A percentile compares a stretch with the other conserved stretches of the same genome.
Evolutionary conservation across 1,140 invertebrate species (phyloP).

Genomic region (Dendroctonus ponderosae): DNA sequence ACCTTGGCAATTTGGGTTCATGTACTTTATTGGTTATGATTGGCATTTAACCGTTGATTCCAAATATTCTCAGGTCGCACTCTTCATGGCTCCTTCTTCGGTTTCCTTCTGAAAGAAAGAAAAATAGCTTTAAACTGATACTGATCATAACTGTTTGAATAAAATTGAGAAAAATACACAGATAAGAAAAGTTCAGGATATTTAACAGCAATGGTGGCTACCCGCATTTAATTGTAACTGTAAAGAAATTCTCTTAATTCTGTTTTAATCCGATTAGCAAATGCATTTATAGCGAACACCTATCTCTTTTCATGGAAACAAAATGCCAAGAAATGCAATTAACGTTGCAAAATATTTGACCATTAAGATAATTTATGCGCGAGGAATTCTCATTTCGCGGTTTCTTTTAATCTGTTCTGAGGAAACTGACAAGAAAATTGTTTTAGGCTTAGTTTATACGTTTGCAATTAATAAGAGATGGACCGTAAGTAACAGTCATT

Average conservation of each 20-base stretch:
- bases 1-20: conserved; percentile 26
- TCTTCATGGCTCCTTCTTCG: no score
- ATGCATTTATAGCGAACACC: neutral
- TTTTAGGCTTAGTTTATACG: conserved; percentile 15
- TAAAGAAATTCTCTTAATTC: no score
- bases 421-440: conserved; percentile 10
- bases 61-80: neutral
- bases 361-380: conserved; percentile 22
- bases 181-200: no score
- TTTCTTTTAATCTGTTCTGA: conserved; percentile 17
- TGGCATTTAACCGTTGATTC: conserved; percentile 12
- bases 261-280: neutral
- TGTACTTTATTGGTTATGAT: conserved; percentile 30
- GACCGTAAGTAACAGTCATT: neutral
- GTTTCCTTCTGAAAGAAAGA: no score
- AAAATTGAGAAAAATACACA: no score
- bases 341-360: conserved; percentile 15
- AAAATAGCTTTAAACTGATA: no score
- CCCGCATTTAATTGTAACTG: no score
- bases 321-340: conserved; percentile 8
- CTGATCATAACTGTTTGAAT: no score
- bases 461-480: conserved; percentile 8
- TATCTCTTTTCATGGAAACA: conserved; percentile 2
- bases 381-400: conserved; percentile 17
- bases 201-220: no score